Percentiles rank a stretch among this genome's conserved stretches.
These are phyloP conservation scores for Rhynchonycteris naso DNA, from an alignment of 2,797 vertebrate species.

Conservation along the genomic window DNA sequence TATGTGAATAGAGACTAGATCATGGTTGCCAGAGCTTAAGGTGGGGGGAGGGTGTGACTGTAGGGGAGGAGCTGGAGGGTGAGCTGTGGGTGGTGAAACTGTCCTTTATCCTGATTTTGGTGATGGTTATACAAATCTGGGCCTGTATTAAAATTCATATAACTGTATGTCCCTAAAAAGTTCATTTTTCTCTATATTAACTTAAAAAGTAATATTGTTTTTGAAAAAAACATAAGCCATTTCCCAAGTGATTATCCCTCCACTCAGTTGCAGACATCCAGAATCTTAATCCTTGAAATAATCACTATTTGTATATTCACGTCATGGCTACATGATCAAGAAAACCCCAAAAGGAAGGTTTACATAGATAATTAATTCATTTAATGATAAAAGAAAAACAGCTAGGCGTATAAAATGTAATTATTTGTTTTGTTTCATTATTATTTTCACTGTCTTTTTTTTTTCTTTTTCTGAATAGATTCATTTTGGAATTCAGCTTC, in stretches of 20 bases:
- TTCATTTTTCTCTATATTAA: not conserved
- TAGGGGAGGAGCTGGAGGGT: not conserved
- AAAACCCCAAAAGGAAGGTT: not conserved
- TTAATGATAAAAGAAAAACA: not conserved
- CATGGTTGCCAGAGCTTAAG: not conserved
- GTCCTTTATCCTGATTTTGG: not conserved
- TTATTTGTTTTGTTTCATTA: not conserved
- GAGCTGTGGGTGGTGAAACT: not conserved
- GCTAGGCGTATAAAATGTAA: not conserved
- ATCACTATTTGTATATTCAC: not conserved
- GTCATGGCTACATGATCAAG: not conserved
- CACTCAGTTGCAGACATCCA: not conserved
- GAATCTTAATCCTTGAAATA: not conserved
- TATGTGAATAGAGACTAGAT: not conserved
- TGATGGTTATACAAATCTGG: not conserved
- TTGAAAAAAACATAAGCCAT: not conserved
- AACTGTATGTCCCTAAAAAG: not conserved
- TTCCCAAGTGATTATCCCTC: not conserved
- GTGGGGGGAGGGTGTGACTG: not conserved
- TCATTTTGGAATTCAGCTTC: conserved; percentile 95
- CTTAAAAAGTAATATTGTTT: not conserved
- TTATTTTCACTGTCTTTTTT: not conserved
- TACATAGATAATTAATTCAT: not conserved
- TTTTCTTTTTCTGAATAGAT: conserved; percentile 78
- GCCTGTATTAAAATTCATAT: not conserved